Evolutionary conservation across 1,140 invertebrate genomes (phyloP).

Genomic region (Cotesia typhae): DNA sequence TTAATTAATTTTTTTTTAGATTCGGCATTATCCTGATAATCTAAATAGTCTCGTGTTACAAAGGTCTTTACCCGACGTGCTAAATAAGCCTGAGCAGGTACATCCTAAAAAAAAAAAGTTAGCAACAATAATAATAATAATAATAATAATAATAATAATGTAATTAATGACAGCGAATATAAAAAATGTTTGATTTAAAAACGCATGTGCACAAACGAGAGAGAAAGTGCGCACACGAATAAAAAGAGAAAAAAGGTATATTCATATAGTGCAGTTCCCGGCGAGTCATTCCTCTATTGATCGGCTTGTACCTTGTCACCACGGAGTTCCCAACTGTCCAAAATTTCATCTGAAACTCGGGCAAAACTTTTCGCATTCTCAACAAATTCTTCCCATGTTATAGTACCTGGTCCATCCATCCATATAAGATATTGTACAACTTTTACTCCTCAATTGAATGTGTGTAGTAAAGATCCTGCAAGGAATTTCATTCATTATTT

Average conservation of each 20-base stretch:
- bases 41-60: slow-evolving; percentile 45
- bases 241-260: slow-evolving; percentile 4
- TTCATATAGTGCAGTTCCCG: slow-evolving; percentile 25
- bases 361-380: slow-evolving; percentile 53
- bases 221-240: slow-evolving; percentile 10
- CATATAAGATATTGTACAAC: slow-evolving; percentile 2
- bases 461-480: slow-evolving; percentile 8
- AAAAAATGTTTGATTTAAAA: neutral
- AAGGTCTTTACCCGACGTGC: slow-evolving; percentile 49
- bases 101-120: slow-evolving; percentile 41
- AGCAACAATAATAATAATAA: neutral
- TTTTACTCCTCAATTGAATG: neutral
- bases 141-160: neutral
- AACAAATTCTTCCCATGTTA: slow-evolving; percentile 62
- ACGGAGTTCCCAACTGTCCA: slow-evolving; percentile 56
- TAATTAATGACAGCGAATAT: neutral
- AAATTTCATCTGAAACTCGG: slow-evolving; percentile 50
- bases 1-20: slow-evolving; percentile 26
- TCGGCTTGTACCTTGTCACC: slow-evolving; percentile 55
- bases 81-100: slow-evolving; percentile 57
- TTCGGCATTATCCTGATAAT: slow-evolving; percentile 5
- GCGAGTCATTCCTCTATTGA: slow-evolving; percentile 38
- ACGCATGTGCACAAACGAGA: slow-evolving; percentile 8
- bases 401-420: slow-evolving; percentile 61
- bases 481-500: slow-evolving; percentile 25